phyloP scores from a whole-genome alignment of 2,797 vertebrate genomes.

The Smutsia temminckii region DNA sequence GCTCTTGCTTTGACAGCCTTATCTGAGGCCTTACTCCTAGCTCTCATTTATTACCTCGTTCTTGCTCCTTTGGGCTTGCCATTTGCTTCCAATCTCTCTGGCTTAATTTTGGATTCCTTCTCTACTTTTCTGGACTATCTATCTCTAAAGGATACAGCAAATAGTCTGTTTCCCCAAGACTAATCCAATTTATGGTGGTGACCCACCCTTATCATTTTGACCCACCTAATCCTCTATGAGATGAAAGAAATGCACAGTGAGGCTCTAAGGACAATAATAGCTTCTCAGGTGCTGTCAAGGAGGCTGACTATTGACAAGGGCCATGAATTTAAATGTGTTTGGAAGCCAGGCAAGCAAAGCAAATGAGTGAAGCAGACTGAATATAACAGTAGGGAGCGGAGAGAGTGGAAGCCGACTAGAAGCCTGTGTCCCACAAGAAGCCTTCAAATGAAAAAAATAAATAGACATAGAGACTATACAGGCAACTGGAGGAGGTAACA shows the following conservation, averaged over 20 bases:
- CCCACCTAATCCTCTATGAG: not conserved
- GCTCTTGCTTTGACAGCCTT: not conserved
- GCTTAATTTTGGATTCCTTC: not conserved
- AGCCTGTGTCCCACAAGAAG: not conserved
- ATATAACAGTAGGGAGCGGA: not conserved
- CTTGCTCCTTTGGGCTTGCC: not conserved
- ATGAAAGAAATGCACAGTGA: not conserved
- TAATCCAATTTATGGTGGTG: not conserved
- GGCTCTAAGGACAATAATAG: not conserved
- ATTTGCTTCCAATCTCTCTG: not conserved
- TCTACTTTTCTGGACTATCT: not conserved
- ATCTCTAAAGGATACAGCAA: not conserved
- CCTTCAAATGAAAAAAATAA: not conserved
- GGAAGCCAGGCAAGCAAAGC: not conserved
- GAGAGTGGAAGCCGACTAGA: too few species aligned
- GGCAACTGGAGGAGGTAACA: not conserved
- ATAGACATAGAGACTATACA: not conserved
- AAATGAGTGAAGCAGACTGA: not conserved
- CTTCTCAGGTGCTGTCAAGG: not conserved
- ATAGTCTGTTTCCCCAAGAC: not conserved
- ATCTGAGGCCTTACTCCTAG: not conserved
- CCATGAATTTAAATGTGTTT: not conserved
- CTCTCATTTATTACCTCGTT: not conserved
- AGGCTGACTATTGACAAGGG: not conserved
- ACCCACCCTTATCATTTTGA: not conserved